phyloP scores from a whole-genome alignment of 2,888 invertebrate species.

The Apomyelois bistriatella region DNA sequence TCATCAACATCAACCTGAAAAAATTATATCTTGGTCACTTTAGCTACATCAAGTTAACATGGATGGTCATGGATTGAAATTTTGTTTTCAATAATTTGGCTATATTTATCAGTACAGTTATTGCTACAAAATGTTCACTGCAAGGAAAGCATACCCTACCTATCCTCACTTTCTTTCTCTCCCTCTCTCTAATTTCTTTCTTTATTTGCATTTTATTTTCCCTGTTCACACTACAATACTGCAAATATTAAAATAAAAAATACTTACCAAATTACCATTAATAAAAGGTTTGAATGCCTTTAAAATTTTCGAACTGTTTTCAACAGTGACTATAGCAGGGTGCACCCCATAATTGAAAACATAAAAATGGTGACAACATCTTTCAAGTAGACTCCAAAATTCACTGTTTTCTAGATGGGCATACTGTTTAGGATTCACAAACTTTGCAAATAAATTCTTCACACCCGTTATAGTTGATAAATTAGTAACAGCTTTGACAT shows the following conservation, averaged over 20 bases:
- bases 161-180: no score
- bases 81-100: no score
- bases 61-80: no score
- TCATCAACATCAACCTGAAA: slow-evolving; percentile 43
- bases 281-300: slow-evolving; percentile 49
- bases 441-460: slow-evolving; percentile 53
- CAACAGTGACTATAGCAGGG: slow-evolving; percentile 43
- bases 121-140: no score
- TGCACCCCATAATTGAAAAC: slow-evolving; percentile 53
- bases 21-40: background rate
- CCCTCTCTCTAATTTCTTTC: no score
- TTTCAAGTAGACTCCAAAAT: slow-evolving; percentile 50
- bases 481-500: slow-evolving; percentile 31
- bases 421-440: slow-evolving; percentile 58
- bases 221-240: no score
- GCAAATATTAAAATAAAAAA: no score
- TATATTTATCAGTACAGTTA: no score
- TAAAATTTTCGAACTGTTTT: slow-evolving; percentile 49
- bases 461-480: slow-evolving; percentile 41
- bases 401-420: slow-evolving; percentile 38
- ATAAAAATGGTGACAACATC: slow-evolving; percentile 59
- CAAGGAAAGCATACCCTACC: no score
- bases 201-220: no score
- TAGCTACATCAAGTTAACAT: background rate
- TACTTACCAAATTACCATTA: slow-evolving; percentile 36